phyloP scores from a whole-genome alignment of 2,797 vertebrate species.

The Malacoraja senta region DNA sequence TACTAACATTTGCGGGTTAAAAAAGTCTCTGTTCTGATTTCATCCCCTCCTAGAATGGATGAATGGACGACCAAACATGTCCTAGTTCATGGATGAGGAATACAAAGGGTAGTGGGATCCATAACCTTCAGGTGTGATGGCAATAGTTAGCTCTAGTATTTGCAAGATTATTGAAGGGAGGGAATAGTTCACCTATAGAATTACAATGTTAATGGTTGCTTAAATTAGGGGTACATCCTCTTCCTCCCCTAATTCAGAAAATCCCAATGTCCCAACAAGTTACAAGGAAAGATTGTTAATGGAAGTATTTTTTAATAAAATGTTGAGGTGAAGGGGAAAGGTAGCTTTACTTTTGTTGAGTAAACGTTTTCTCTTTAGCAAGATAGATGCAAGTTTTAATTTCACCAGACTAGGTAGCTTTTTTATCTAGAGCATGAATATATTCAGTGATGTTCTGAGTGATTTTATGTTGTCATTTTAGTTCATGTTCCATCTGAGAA shows the following conservation, averaged over 20 bases:
- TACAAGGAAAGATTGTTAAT: not conserved
- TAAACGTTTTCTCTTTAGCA: too few species aligned
- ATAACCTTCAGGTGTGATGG: not conserved
- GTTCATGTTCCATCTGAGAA: constrained; percentile 96
- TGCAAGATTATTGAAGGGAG: not conserved
- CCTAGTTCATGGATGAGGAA: not conserved
- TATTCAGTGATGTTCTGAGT: not conserved
- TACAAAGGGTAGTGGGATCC: not conserved
- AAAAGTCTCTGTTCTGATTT: not conserved
- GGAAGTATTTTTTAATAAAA: too few species aligned
- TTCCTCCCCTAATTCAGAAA: not conserved
- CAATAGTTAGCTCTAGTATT: not conserved
- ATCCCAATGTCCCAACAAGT: not conserved
- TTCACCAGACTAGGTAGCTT: not conserved
- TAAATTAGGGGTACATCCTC: too few species aligned
- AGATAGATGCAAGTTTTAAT: not conserved
- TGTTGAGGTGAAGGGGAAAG: too few species aligned
- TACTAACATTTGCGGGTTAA: not conserved
- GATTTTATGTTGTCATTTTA: constrained; percentile 48
- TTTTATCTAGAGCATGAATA: not conserved
- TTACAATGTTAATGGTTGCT: not conserved
- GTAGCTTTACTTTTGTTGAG: too few species aligned
- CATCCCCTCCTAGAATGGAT: not conserved
- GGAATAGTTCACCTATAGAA: not conserved
- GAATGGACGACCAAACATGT: not conserved